phyloP scores from a whole-genome alignment of 53 echinoderm and acorn worm genomes.

The Patiria pectinifera region DNA sequence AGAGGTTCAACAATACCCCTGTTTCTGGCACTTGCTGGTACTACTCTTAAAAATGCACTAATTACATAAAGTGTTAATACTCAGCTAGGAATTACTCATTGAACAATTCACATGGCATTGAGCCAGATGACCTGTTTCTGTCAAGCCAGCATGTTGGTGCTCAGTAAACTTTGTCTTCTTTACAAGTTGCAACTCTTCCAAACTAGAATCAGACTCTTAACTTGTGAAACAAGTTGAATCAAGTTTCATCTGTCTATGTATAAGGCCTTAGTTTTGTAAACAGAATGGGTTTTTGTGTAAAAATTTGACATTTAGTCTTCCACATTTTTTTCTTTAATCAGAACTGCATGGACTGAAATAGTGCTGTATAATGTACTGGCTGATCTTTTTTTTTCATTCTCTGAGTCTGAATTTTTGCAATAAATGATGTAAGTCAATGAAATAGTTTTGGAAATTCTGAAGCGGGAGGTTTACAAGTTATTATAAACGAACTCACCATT shows the following conservation, averaged over 20 bases:
- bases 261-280: neutral
- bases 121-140: no score
- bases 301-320: neutral
- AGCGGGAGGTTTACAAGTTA: neutral
- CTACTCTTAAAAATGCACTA: no score
- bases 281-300: neutral
- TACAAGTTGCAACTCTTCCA: no score
- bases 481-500: neutral
- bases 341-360: slow-evolving; percentile 64
- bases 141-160: no score
- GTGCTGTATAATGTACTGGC: slow-evolving; percentile 47
- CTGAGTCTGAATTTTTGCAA: slow-evolving; percentile 37
- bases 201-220: no score
- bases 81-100: no score
- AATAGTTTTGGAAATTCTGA: slow-evolving; percentile 43
- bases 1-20: no score
- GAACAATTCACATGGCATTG: no score
- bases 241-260: neutral
- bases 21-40: no score
- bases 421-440: slow-evolving; percentile 35
- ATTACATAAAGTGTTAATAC: no score
- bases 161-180: no score
- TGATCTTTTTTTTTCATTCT: neutral
- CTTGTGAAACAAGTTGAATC: no score
- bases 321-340: slow-evolving; percentile 24